phyloP scores from a whole-genome alignment of 2,888 invertebrate species.

The Abrostola tripartita region DNA sequence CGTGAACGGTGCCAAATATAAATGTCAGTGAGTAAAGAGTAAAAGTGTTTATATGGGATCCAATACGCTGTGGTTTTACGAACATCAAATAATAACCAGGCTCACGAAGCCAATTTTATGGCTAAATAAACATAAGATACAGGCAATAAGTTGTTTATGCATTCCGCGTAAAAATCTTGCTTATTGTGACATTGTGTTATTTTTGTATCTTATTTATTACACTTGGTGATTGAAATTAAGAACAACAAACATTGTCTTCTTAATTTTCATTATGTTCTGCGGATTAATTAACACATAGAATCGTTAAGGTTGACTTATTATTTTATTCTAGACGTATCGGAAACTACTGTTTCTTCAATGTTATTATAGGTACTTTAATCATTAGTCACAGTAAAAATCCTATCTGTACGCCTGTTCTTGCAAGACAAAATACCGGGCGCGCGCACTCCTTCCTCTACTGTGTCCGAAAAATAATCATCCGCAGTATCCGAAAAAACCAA shows the following conservation, averaged over 20 bases:
- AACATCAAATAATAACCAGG: constrained; percentile 32
- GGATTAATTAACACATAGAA: too few species aligned
- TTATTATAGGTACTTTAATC: too few species aligned
- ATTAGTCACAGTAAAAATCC: too few species aligned
- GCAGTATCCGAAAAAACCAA: constrained; percentile 43
- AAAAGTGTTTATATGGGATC: constrained; percentile 39
- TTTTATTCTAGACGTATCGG: too few species aligned
- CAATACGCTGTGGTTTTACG: constrained; percentile 34
- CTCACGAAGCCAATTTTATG: constrained; percentile 17
- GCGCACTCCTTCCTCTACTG: constrained; percentile 29
- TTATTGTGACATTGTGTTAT: background rate
- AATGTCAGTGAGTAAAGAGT: constrained; percentile 36
- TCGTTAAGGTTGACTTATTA: too few species aligned
- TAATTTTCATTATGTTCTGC: too few species aligned
- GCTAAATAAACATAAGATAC: constrained; percentile 8
- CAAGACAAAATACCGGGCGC: constrained; percentile 19
- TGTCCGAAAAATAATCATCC: too few species aligned
- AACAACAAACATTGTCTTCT: too few species aligned
- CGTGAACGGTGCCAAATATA: constrained; percentile 22
- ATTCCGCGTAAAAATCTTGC: background rate
- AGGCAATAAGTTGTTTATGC: background rate
- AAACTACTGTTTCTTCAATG: too few species aligned
- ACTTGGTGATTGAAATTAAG: too few species aligned
- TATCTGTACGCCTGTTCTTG: too few species aligned
- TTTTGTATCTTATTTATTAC: too few species aligned